phyloP scores from a whole-genome alignment of 2,888 invertebrate species.

The Odontocerum albicorne region DNA sequence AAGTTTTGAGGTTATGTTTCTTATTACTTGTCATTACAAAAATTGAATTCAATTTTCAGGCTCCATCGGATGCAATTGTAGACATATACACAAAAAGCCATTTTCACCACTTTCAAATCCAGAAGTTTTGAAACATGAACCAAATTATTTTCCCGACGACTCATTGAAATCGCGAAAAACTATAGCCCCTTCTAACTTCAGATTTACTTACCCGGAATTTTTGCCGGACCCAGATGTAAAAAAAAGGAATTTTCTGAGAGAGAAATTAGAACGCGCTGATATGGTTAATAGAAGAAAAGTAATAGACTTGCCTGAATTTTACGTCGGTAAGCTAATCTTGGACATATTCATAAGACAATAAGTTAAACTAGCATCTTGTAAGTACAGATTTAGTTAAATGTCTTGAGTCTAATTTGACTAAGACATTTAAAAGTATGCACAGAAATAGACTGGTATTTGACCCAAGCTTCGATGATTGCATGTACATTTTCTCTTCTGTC shows the following conservation, averaged over 20 bases:
- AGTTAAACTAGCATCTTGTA: background rate
- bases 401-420: too few relatives aligned
- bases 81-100: too few relatives aligned
- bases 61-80: conserved; percentile 15
- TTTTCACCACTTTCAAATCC: conserved; percentile 14
- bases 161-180: conserved; percentile 18
- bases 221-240: conserved; percentile 81
- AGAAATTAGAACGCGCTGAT: conserved; percentile 88
- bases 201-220: conserved; percentile 88
- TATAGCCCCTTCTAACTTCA: conserved; percentile 49
- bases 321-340: conserved; percentile 80
- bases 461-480: background rate
- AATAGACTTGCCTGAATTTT: conserved; percentile 95
- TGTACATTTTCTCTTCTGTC: background rate
- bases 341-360: too few relatives aligned
- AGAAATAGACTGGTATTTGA: background rate
- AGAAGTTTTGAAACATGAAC: background rate
- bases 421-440: background rate
- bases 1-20: conserved; percentile 26
- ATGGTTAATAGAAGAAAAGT: conserved; percentile 84
- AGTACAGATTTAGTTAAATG: too few relatives aligned
- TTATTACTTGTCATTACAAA: conserved; percentile 3
- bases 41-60: conserved; percentile 15
- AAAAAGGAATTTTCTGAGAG: conserved; percentile 77
- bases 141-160: too few relatives aligned